Evolutionary conservation across 2,797 vertebrate genomes (phyloP), one percentile per base, ranked within the genome.

Genomic region (Myiothlypis chrysogaster): DNA sequence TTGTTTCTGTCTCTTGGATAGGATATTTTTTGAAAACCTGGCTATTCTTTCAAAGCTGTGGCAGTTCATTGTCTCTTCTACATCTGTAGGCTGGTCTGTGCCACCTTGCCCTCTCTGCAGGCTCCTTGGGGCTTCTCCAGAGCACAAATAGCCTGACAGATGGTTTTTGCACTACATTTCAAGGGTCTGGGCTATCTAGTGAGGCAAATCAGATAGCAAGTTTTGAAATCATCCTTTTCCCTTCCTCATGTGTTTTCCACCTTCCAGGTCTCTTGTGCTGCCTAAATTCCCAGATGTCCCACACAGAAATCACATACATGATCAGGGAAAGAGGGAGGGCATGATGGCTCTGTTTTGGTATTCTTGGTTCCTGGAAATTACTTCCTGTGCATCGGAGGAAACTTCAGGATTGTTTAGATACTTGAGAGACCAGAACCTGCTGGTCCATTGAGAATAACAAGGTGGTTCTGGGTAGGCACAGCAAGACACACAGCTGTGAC

Each of bases 301-400:
- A 34, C 5, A 7, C 1, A 23, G 14, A 47, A 83, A 53, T 3
- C 0, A 0, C 43, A 21, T 12, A 30, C 2, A 1, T 8, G 25
- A 8, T 18, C 4, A 21, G 14, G 27, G n/a, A 55, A 92, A 71
- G 52, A 60, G 10, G 7, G 44, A 24, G 30, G 14, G 16, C 1
- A 9, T 0, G 2, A 34, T 43, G n/a, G 25, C 25, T 56, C 3
- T 78, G 1, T 43, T 72, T 52, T 63, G 39, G 6, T 65, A 12
- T 55, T 79, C 5, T 34, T 66, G 7, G 12, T 50, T 23, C 43
- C 47, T 84, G 39, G 63, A 83, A 63, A 76, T 80, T 10, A 6
- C 13, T 44, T 75, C 27, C 20, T 7, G 9, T 61, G n/a, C 12
- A 2, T 18, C 55, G 65, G 15, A 70, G 57, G 37, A 78, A 64